Evolutionary conservation across 1,140 invertebrate species (phyloP).

Genomic region (Drosophila erecta): DNA sequence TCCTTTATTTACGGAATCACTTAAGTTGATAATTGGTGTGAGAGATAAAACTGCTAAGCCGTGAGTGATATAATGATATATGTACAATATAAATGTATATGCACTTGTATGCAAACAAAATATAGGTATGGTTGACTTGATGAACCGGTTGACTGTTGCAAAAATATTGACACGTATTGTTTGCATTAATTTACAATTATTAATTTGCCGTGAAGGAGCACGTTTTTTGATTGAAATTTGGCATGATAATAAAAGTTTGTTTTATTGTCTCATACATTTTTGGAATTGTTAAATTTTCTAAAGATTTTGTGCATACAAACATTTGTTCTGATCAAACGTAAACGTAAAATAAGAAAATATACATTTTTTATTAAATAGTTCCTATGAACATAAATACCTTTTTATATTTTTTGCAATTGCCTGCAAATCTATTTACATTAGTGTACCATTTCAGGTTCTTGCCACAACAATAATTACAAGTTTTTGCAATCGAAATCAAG

Average conservation of each 20-base stretch:
- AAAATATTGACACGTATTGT: slow-evolving; percentile 45
- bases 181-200: slow-evolving; percentile 38
- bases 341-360: too few relatives aligned
- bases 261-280: not conserved
- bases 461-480: too few relatives aligned
- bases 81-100: slow-evolving; percentile 8
- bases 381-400: too few relatives aligned
- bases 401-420: too few relatives aligned
- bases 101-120: slow-evolving; percentile 4
- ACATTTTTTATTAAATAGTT: too few relatives aligned
- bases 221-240: slow-evolving; percentile 31
- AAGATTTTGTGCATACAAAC: too few relatives aligned
- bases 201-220: slow-evolving; percentile 16
- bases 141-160: slow-evolving; percentile 24
- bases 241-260: slow-evolving; percentile 6
- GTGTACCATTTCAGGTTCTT: too few relatives aligned
- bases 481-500: too few relatives aligned
- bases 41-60: slow-evolving; percentile 13
- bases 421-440: too few relatives aligned
- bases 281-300: not conserved
- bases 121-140: not conserved
- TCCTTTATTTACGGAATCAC: slow-evolving; percentile 25
- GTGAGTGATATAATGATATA: slow-evolving; percentile 32
- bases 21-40: slow-evolving; percentile 23
- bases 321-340: too few relatives aligned